Conservation (phyloP, 92 coral and sea anemone species). For the Isaurus tuberculatus region DNA sequence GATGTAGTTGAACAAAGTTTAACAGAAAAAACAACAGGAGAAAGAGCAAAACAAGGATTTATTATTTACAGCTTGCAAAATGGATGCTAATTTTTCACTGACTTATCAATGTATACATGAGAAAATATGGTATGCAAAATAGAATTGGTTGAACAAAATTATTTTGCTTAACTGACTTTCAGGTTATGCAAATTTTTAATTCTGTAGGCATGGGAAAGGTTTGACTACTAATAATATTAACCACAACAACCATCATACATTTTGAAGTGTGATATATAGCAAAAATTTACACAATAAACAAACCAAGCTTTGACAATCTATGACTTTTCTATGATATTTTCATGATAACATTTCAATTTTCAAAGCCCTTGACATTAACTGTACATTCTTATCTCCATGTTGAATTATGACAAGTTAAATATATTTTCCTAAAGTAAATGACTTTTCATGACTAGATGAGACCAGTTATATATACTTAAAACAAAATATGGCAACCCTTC, state of each 20-base stretch:
- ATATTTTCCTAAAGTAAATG: slow-evolving; percentile 1
- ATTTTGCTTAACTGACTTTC: too few relatives aligned
- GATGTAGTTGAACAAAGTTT: background rate
- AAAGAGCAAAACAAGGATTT: background rate
- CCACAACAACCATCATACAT: background rate
- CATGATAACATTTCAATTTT: background rate
- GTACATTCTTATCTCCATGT: background rate
- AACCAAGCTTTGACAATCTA: slow-evolving; percentile 1
- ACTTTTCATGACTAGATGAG: background rate
- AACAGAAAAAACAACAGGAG: background rate
- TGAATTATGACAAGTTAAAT: background rate
- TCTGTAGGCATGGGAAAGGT: slow-evolving; percentile 1
- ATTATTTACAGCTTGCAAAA: too few relatives aligned
- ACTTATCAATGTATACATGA: background rate
- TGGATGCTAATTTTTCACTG: too few relatives aligned
- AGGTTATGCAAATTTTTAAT: background rate
- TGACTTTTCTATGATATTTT: background rate
- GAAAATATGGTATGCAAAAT: background rate
- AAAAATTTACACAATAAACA: background rate
- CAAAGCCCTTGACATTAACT: slow-evolving; percentile 1
- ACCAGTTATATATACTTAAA: background rate
- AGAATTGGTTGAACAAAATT: too few relatives aligned
- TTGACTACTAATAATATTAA: background rate
- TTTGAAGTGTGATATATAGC: background rate
- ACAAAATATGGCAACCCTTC: background rate